A percentile compares a stretch with the other conserved stretches of the same genome.
Conservation (phyloP, 1,140 invertebrate species). For the Philaenus spumarius region DNA sequence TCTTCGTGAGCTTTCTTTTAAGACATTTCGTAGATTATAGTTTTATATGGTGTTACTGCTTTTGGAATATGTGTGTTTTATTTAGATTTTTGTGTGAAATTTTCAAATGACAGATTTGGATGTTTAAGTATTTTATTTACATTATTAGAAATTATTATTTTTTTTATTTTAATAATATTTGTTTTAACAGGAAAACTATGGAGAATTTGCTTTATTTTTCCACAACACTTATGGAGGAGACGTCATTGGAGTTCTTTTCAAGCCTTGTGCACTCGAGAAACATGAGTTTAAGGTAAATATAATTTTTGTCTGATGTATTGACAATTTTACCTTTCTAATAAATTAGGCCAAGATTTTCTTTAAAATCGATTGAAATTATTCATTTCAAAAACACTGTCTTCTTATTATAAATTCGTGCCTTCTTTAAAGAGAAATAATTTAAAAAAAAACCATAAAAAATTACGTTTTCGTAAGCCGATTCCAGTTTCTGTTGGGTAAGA, state of each 20-base stretch:
- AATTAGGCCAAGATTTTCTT: neutral
- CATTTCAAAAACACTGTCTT: neutral
- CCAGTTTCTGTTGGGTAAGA: neutral
- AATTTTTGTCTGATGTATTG: no score
- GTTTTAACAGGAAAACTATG: slow-evolving; percentile 58
- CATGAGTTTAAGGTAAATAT: slow-evolving; percentile 62
- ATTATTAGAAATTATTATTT: no score
- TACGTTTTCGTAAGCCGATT: neutral
- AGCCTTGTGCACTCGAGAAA: slow-evolving; percentile 52
- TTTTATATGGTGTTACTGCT: no score
- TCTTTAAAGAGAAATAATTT: neutral
- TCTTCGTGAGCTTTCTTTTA: no score
- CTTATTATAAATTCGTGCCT: neutral
- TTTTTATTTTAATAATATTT: slow-evolving; percentile 1
- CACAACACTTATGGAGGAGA: slow-evolving; percentile 78
- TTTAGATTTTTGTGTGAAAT: no score
- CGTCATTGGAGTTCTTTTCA: slow-evolving; percentile 75
- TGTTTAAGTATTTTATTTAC: no score
- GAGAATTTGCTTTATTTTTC: slow-evolving; percentile 78
- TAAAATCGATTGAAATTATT: neutral
- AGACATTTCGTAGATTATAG: no score
- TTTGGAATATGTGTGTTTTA: no score
- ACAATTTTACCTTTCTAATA: neutral
- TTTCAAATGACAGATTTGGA: no score
- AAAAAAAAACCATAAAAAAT: neutral